A percentile compares a stretch with the other conserved stretches of the same genome.
These are phyloP conservation scores for Condylura cristata DNA, from an alignment of 2,113 vertebrate genomes.

Conservation along the genomic window DNA sequence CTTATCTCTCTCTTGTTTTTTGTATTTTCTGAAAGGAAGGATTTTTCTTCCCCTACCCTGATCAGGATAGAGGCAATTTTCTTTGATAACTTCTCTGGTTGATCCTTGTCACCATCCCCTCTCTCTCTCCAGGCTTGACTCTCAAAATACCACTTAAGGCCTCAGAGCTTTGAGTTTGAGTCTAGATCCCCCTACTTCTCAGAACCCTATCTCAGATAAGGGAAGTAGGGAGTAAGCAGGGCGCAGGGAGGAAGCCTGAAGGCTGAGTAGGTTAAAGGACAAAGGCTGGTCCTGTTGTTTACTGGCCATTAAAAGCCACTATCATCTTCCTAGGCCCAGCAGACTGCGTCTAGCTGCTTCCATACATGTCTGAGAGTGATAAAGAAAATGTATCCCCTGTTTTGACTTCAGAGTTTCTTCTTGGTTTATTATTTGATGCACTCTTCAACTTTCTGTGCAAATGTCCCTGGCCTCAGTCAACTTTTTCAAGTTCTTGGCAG, in stretches of 20 bases:
- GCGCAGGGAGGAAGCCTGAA: not conserved
- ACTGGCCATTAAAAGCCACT: constrained; percentile 70
- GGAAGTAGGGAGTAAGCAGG: not conserved
- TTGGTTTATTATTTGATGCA: constrained; percentile 67
- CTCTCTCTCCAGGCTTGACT: not conserved
- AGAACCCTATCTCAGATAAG: not conserved
- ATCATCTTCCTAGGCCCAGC: constrained; percentile 68
- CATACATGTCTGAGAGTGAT: constrained; percentile 71
- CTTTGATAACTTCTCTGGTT: not conserved
- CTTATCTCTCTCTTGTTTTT: not conserved
- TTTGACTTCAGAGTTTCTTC: constrained; percentile 77
- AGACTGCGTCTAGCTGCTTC: constrained; percentile 65
- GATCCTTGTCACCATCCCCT: not conserved
- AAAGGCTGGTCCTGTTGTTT: constrained; percentile 66
- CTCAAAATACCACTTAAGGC: not conserved
- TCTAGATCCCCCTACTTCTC: not conserved
- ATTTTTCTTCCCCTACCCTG: not conserved
- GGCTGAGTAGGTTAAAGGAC: constrained; percentile 63
- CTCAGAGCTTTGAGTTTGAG: not conserved
- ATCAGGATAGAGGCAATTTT: not conserved
- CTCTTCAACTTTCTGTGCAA: constrained; percentile 57
- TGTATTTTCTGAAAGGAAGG: not conserved
- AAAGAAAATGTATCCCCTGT: constrained; percentile 76
- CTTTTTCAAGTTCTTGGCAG: constrained; percentile 51
- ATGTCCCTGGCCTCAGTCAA: constrained; percentile 47